A percentile compares a stretch with the other conserved stretches of the same genome.
Evolutionary conservation across 2,113 vertebrate species (phyloP).

Genomic region (Sturnus vulgaris): DNA sequence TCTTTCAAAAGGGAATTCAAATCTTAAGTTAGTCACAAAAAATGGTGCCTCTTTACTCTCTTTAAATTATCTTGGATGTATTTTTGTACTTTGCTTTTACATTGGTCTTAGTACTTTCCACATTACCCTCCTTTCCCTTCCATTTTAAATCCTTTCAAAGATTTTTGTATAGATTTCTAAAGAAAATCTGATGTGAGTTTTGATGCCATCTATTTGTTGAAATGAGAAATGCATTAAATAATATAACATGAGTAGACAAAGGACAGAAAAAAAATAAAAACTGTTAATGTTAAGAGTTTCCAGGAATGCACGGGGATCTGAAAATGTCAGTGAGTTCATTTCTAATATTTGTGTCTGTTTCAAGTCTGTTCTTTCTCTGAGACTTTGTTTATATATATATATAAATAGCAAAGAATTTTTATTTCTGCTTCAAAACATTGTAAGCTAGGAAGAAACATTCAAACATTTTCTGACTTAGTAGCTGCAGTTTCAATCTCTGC

Average conservation of each 20-base stretch:
- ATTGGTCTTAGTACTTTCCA: background rate
- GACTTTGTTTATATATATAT: background rate
- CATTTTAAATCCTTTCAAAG: background rate
- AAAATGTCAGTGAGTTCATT: background rate
- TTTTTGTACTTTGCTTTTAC: background rate
- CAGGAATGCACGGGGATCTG: background rate
- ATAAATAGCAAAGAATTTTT: background rate
- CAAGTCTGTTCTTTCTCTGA: background rate
- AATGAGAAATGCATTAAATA: background rate
- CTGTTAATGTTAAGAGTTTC: background rate
- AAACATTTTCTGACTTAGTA: background rate
- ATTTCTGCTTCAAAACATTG: background rate
- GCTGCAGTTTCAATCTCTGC: background rate
- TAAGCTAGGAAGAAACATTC: background rate
- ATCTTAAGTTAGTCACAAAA: background rate
- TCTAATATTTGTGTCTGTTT: background rate
- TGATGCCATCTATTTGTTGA: background rate
- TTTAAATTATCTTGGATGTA: background rate
- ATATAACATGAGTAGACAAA: background rate
- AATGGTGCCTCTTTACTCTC: background rate
- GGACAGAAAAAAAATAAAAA: background rate
- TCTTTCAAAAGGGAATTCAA: background rate
- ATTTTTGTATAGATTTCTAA: background rate
- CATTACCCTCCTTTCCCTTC: background rate
- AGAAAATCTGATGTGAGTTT: background rate